Evolutionary conservation across 2,888 invertebrate species (phyloP), one percentile per base, ranked within the genome.

Genomic region (Molorchus minor): DNA sequence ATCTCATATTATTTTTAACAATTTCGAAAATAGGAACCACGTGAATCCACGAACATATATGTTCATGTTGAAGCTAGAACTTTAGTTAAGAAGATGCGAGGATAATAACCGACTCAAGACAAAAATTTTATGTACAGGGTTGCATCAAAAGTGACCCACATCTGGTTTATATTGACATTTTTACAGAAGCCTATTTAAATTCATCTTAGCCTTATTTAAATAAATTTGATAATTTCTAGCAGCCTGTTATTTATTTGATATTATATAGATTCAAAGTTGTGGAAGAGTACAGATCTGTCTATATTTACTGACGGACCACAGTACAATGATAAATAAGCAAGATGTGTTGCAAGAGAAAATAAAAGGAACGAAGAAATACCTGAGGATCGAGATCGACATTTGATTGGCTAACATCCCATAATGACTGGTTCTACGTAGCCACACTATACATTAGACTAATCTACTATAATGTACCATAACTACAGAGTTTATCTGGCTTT

Each of bases 391-490:
- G 72, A 74, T 75, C 71, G 71, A 71, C 63, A 70, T 71, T 67
- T 72, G 74, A 72, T 74, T 71, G 72, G 69, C 61, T 71, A 73
- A 71, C 64, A 64, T 60, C 41, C 61, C 58, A 46, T 75, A 74
- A 73, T 70, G 67, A 73, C 65, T 56, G 64, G 72, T 72, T 73
- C 71, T 71, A 71, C 65, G 64, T 62, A 65, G 71, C 75, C 73
- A 72, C 74, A 72, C 73, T 75, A 73, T 74, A 75, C 74, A 75
- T 75, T 74, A 75, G 68, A 45, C 70, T 72, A 74, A 74, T 74
- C 67, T 68, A 65, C 68, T 59, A 59, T 68, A 68, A 70, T 71
- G 62, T 67, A 61, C 67, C 64, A 62, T 69, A 72, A 73, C 71
- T 68, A 64, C 68, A 62, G 49, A 69, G 69, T 73, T 72, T 72